Evolutionary conservation across 2,797 vertebrate genomes (phyloP), one percentile per base, ranked within the genome.

Genomic region (Anguilla anguilla): DNA sequence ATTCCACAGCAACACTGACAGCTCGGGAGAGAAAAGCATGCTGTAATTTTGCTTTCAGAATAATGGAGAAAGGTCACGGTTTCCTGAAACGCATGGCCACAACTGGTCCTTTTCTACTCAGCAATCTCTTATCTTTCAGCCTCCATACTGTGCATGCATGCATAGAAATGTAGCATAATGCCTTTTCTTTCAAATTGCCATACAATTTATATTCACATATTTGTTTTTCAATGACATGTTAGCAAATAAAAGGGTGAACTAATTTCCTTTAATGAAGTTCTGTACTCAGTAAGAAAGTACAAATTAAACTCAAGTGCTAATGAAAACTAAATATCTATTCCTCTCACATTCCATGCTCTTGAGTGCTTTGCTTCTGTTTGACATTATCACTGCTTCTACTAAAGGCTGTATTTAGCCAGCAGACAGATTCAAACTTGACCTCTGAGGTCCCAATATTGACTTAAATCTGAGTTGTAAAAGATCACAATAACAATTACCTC

Each of bases 391-490:
- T 28, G 67, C 69, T 39, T 39, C 22, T 74, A 4, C 69, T 35
- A 74, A 74, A 28, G 35, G 69, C 69, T 39, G 69, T 35, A 39
- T 39, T 35, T 10, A 77, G 11, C 72, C 31, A 43, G 31, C 43
- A 82, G 79, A 82, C 79, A n/a, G 81, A 49, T n/a, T 83, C 22
- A 83, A 53, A 51, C 81, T n/a, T 25, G 4, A 82, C 79, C 81
- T 83, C 49, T 25, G 9, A 83, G 81, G 43, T 83, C 19, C 49
- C 83, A 7, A 84, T 84, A 31, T 59, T 31, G 31, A 84, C 83
- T 55, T 39, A 22, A 28, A 87, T 82, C 72, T 64, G 86, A 43
- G 83, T 53, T 61, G 82, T 31, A 61, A 61, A 43, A 86, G 55
- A 17, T 15, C 43, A 5, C 3, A 17, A 72, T 25, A 17, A 83